These are phyloP conservation scores for Pararge aegeria DNA, from an alignment of 1,140 invertebrate genomes.

Conservation along the genomic window DNA sequence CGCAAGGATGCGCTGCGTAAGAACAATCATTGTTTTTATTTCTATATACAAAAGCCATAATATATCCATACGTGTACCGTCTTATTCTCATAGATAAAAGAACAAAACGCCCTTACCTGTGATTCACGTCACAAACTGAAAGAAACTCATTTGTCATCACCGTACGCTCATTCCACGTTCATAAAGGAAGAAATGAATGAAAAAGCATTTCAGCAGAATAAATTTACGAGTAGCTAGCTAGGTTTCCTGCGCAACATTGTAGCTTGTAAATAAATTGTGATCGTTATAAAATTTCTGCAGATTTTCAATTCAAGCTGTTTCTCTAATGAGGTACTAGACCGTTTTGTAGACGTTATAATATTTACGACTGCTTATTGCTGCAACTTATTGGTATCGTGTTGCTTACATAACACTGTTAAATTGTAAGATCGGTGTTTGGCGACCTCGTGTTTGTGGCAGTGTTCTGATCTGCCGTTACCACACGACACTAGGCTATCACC, in stretches of 20 bases:
- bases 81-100: too few relatives aligned
- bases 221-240: neutral
- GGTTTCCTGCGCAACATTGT: conserved; percentile 4
- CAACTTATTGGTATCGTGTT: neutral
- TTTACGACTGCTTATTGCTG: neutral
- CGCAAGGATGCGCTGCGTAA: too few relatives aligned
- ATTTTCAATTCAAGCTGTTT: neutral
- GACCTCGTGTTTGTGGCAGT: neutral
- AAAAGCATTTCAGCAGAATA: neutral
- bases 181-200: conserved; percentile 1
- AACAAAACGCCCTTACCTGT: neutral
- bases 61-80: too few relatives aligned
- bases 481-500: too few relatives aligned
- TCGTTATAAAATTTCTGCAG: neutral
- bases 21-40: too few relatives aligned
- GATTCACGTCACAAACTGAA: neutral
- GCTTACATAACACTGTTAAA: neutral
- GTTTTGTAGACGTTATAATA: neutral
- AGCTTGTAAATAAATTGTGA: neutral
- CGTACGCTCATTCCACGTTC: neutral
- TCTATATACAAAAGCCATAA: too few relatives aligned
- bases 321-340: conserved; percentile 3
- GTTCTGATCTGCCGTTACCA: neutral
- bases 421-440: neutral
- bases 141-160: conserved; percentile 8